A percentile compares a stretch with the other conserved stretches of the same genome.
Evolutionary conservation across 1,140 invertebrate genomes (phyloP).

Genomic region (Temnothorax nylanderi): DNA sequence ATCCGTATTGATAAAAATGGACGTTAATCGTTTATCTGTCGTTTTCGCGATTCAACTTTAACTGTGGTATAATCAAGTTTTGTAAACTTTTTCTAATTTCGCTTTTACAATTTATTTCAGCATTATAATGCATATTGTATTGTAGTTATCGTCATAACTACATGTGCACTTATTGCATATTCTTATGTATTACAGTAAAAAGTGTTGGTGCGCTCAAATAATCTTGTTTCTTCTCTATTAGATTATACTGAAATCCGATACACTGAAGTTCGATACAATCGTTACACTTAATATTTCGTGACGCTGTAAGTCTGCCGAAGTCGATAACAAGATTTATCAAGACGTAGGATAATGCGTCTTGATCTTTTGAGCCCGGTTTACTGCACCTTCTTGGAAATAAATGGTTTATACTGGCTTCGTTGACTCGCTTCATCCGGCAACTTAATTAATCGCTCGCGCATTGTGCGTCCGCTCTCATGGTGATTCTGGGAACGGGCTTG

Average conservation of each 20-base stretch:
- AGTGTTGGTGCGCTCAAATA: neutral
- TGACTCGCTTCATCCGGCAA: conserved; percentile 46
- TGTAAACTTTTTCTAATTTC: neutral
- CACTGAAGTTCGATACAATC: neutral
- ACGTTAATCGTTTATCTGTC: neutral
- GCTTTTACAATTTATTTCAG: neutral
- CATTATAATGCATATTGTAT: neutral
- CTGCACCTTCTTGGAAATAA: conserved; percentile 17
- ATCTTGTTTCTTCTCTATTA: conserved; percentile 18
- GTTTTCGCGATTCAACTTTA: neutral
- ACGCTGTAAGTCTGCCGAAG: conserved; percentile 28
- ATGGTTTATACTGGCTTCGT: conserved; percentile 50
- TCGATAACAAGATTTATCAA: conserved; percentile 54
- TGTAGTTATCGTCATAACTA: neutral
- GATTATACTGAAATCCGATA: conserved; percentile 24
- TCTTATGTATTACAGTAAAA: neutral
- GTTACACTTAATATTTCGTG: conserved; percentile 34
- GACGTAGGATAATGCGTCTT: conserved; percentile 19
- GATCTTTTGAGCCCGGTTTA: conserved; percentile 28
- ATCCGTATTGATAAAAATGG: too few relatives aligned
- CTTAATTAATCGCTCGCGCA: conserved; percentile 67
- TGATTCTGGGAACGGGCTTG: conserved; percentile 18
- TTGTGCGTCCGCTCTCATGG: conserved; percentile 50
- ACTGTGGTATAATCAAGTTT: neutral
- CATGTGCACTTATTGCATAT: neutral